Conservation (phyloP, 2,797 vertebrate genomes). For the Centroberyx gerrardi region DNA sequence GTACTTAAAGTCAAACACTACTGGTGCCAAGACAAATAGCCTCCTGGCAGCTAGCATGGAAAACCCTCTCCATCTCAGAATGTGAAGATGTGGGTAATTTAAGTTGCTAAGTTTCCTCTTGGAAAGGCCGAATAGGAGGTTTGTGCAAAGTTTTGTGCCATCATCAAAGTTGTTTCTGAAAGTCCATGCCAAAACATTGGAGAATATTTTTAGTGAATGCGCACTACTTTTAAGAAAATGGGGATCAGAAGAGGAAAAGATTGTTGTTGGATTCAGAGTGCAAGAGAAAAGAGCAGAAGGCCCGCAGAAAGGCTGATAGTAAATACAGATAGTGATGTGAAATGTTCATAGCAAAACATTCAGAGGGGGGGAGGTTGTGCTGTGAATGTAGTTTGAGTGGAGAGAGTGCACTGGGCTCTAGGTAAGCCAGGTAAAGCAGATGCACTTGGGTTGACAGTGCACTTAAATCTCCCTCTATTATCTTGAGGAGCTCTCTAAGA, state of each 20-base stretch:
- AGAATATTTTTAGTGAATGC: constrained; percentile 15
- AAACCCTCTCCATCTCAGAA: constrained; percentile 64
- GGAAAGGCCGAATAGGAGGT: constrained; percentile 47
- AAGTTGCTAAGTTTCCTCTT: constrained; percentile 47
- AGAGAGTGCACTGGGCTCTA: constrained; percentile 40
- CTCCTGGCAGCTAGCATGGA: constrained; percentile 72
- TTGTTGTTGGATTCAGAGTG: neutral
- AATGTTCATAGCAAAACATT: constrained; percentile 19
- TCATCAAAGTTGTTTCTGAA: constrained; percentile 45
- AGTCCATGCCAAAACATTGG: constrained; percentile 11
- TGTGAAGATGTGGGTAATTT: constrained; percentile 64
- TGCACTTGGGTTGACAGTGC: constrained; percentile 62
- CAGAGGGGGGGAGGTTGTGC: neutral
- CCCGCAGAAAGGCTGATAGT: constrained; percentile 24
- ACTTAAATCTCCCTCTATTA: constrained; percentile 56
- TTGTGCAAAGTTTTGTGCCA: constrained; percentile 49
- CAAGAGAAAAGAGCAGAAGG: constrained; percentile 21
- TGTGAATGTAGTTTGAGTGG: constrained; percentile 33
- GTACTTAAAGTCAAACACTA: constrained; percentile 63
- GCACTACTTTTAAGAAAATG: constrained; percentile 34
- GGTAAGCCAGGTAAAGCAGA: constrained; percentile 38
- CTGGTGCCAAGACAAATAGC: constrained; percentile 79
- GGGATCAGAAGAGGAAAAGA: constrained; percentile 11
- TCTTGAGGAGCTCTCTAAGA: constrained; percentile 27
- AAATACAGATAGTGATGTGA: constrained; percentile 24